phyloP scores from a whole-genome alignment of 92 coral and sea anemone genomes.

The Paragorgia papillata region DNA sequence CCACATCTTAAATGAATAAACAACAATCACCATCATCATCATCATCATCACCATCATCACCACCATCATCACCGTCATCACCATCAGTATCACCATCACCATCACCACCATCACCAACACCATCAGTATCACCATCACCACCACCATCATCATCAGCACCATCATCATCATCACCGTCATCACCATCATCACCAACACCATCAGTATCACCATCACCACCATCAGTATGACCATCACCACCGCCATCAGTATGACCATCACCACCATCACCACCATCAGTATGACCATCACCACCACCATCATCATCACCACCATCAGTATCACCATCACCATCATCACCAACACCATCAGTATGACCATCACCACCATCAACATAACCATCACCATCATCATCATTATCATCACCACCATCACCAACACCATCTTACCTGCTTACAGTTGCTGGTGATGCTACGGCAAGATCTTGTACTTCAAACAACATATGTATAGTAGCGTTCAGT shows the following conservation, averaged over 20 bases:
- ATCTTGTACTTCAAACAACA: slow-evolving; percentile 99
- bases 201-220: too few relatives aligned
- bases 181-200: not conserved
- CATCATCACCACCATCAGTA: not conserved
- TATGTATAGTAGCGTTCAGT: slow-evolving; percentile 94
- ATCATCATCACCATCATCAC: not conserved
- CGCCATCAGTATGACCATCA: too few relatives aligned
- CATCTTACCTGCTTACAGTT: slow-evolving; percentile 85
- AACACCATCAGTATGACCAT: not conserved
- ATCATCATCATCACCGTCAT: not conserved
- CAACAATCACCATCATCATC: too few relatives aligned
- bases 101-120: not conserved
- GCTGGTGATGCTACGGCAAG: slow-evolving; percentile 99
- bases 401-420: not conserved
- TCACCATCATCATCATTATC: too few relatives aligned
- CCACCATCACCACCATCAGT: not conserved
- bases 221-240: too few relatives aligned
- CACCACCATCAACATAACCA: too few relatives aligned
- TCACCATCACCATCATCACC: not conserved
- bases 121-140: not conserved
- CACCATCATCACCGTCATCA: not conserved
- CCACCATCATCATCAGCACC: not conserved
- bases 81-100: not conserved
- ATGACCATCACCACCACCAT: not conserved
- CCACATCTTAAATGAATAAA: slow-evolving; percentile 70